Conservation (phyloP, 2,113 vertebrate species). For the Gasterosteus aculeatus region DNA sequence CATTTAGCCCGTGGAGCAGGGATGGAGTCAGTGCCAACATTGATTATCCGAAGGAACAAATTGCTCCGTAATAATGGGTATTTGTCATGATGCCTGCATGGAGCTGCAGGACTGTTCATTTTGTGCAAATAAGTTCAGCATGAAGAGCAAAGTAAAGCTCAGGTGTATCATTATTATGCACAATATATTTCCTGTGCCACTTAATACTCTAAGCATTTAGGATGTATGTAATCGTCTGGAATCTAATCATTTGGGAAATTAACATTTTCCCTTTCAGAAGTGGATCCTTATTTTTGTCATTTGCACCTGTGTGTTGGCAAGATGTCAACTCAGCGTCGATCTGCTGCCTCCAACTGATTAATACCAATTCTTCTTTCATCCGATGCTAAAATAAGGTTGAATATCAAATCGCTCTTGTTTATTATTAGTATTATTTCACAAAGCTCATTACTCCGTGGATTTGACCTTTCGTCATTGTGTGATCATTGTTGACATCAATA, state of each 20-base stretch:
- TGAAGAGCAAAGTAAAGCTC: slow-evolving; percentile 4
- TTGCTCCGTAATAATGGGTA: slow-evolving; percentile 67
- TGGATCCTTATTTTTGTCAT: not conserved
- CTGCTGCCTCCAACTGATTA: not conserved
- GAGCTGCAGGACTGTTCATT: slow-evolving; percentile 32
- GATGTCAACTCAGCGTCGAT: not conserved
- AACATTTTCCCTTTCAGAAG: not conserved
- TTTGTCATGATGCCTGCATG: slow-evolving; percentile 57
- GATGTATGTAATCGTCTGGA: not conserved
- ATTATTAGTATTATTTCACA: not conserved
- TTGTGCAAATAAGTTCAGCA: slow-evolving; percentile 10
- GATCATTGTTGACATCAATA: slow-evolving; percentile 34
- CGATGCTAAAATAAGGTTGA: not conserved
- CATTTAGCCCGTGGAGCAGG: slow-evolving; percentile 68
- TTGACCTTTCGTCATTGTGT: slow-evolving; percentile 10
- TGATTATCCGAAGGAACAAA: slow-evolving; percentile 73
- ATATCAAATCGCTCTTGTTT: not conserved
- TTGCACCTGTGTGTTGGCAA: not conserved
- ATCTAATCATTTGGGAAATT: not conserved
- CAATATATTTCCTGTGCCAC: not conserved
- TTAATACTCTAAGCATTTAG: not conserved
- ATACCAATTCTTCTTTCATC: not conserved
- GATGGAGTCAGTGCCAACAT: slow-evolving; percentile 66
- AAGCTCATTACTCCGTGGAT: not conserved
- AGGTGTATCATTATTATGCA: slow-evolving; percentile 7